Evolutionary conservation across 2,888 invertebrate genomes (phyloP).

Genomic region (Acronicta alni): DNA sequence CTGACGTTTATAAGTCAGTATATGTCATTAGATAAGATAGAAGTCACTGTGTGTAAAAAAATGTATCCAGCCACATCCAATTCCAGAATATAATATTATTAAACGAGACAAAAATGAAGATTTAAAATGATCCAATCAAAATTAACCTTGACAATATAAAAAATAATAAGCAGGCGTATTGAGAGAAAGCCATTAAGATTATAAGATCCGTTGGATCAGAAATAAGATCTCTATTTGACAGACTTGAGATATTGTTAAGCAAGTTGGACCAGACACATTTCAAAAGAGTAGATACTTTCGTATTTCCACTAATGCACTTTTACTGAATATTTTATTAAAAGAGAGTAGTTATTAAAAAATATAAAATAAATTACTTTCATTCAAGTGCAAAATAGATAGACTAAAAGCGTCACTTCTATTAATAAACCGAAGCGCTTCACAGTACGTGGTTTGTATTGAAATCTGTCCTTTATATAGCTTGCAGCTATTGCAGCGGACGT

Average conservation of each 20-base stretch:
- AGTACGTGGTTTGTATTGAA: slow-evolving; percentile 30
- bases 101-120: too few relatives aligned
- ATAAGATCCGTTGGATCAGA: slow-evolving; percentile 32
- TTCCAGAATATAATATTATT: too few relatives aligned
- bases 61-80: too few relatives aligned
- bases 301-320: slow-evolving; percentile 10
- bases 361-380: slow-evolving; percentile 21
- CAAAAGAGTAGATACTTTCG: slow-evolving; percentile 1
- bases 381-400: slow-evolving; percentile 16
- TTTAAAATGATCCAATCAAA: slow-evolving; percentile 13
- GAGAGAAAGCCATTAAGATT: slow-evolving; percentile 38
- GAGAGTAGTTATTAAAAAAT: not conserved
- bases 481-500: slow-evolving; percentile 5
- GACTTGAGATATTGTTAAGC: slow-evolving; percentile 24
- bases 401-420: slow-evolving; percentile 35
- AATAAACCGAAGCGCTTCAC: slow-evolving; percentile 30
- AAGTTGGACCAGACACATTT: slow-evolving; percentile 26
- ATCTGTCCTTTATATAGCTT: slow-evolving; percentile 26
- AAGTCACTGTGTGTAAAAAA: too few relatives aligned
- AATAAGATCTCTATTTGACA: slow-evolving; percentile 31
- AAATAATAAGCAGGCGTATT: slow-evolving; percentile 27
- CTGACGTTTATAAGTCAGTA: too few relatives aligned
- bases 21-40: too few relatives aligned
- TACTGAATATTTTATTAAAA: not conserved
- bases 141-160: slow-evolving; percentile 11